These are phyloP conservation scores for Carapus acus DNA, from an alignment of 2,797 vertebrate genomes.

Conservation along the genomic window DNA sequence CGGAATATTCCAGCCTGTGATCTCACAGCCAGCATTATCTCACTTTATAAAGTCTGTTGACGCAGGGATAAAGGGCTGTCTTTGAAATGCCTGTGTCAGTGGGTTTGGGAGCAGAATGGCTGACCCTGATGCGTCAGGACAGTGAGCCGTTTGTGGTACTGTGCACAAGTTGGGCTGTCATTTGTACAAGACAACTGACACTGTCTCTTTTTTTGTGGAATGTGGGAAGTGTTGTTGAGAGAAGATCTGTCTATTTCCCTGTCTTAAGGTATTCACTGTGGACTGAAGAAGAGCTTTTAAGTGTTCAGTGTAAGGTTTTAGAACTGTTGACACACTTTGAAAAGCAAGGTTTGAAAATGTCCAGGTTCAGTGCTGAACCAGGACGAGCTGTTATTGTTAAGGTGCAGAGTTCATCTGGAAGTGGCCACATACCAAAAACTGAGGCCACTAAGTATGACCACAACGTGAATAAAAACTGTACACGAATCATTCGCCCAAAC, in stretches of 20 bases:
- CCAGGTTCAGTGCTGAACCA: constrained; percentile 8
- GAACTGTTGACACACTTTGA: too few species aligned
- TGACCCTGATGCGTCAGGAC: constrained; percentile 51
- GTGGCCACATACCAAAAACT: constrained; percentile 9
- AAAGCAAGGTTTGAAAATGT: too few species aligned
- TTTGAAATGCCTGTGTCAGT: constrained; percentile 46
- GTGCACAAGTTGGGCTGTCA: constrained; percentile 38
- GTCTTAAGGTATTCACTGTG: too few species aligned
- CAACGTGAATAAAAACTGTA: too few species aligned
- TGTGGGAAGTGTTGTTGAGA: constrained; percentile 22
- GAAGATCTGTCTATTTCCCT: constrained; percentile 2
- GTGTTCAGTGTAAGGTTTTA: too few species aligned
- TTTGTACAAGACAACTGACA: not conserved
- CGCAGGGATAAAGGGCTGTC: constrained; percentile 47
- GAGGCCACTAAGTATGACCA: too few species aligned
- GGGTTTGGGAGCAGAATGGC: constrained; percentile 45
- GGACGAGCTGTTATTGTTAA: constrained; percentile 23
- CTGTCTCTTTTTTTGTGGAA: constrained; percentile 12
- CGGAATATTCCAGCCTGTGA: constrained; percentile 39
- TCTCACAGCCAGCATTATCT: constrained; percentile 51
- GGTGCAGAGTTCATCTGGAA: constrained; percentile 43
- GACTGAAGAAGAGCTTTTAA: too few species aligned
- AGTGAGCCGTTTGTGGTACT: constrained; percentile 46
- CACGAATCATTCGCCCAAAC: too few species aligned
- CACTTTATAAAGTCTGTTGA: constrained; percentile 52